phyloP scores from a whole-genome alignment of 2,797 vertebrate species.

The Rachycentron canadum region DNA sequence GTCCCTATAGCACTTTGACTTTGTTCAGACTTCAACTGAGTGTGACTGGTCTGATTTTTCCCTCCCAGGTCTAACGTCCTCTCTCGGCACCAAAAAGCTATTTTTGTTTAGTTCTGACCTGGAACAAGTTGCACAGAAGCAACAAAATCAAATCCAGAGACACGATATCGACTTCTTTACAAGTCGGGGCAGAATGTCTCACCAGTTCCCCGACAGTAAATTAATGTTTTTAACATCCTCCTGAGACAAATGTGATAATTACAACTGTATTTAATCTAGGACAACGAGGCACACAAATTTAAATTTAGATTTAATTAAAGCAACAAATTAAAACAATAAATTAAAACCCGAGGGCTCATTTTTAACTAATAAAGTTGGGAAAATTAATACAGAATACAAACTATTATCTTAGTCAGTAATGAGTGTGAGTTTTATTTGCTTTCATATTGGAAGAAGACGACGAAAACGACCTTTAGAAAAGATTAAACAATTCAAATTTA shows the following conservation, averaged over 20 bases:
- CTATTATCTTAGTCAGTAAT: background rate
- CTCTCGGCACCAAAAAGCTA: background rate
- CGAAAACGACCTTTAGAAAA: too few species aligned
- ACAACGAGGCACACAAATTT: background rate
- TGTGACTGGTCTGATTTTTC: background rate
- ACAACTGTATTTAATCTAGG: background rate
- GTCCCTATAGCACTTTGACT: background rate
- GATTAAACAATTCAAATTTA: too few species aligned
- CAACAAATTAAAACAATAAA: background rate
- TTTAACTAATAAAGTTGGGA: background rate
- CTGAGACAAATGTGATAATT: constrained; percentile 1
- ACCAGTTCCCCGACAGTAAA: background rate
- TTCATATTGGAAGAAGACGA: background rate
- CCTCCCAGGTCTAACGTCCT: background rate
- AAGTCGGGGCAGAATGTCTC: constrained; percentile 14
- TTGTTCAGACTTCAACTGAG: background rate
- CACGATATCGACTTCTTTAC: background rate
- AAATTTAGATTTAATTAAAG: background rate
- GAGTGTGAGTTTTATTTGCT: background rate
- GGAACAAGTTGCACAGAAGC: background rate
- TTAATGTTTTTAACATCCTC: background rate
- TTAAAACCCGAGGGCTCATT: background rate
- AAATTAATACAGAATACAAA: background rate
- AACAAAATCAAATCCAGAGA: background rate
- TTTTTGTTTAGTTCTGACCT: background rate